These are phyloP conservation scores for Panulirus ornatus DNA, from an alignment of 1,140 invertebrate species.

Conservation along the genomic window DNA sequence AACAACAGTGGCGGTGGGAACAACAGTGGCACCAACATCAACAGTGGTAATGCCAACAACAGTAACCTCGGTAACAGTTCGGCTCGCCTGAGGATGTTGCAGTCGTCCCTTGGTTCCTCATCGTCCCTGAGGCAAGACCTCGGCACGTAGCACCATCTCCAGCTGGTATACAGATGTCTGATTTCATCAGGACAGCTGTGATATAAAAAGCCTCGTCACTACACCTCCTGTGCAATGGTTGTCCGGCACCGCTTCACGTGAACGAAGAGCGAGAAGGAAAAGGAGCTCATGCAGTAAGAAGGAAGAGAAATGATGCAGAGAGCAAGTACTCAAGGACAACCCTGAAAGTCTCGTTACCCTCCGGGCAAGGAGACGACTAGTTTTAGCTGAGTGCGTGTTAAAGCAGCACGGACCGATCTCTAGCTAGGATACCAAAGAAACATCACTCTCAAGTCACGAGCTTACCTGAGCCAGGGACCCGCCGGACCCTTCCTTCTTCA, in stretches of 20 bases:
- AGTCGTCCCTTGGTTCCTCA: slow-evolving; percentile 36
- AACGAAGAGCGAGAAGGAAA: neutral
- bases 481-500: slow-evolving; percentile 45
- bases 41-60: slow-evolving; percentile 34
- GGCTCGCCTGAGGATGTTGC: slow-evolving; percentile 58
- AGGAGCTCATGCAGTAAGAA: neutral
- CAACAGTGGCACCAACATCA: slow-evolving; percentile 2
- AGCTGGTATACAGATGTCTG: neutral
- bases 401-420: slow-evolving; percentile 71
- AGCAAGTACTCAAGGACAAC: slow-evolving; percentile 1
- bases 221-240: slow-evolving; percentile 53
- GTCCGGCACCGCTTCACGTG: no score
- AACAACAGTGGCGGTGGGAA: slow-evolving; percentile 6
- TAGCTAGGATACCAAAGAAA: slow-evolving; percentile 73
- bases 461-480: slow-evolving; percentile 50
- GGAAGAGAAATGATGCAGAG: no score
- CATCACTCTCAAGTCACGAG: slow-evolving; percentile 65
- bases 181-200: slow-evolving; percentile 27
- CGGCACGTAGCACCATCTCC: slow-evolving; percentile 60
- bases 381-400: slow-evolving; percentile 54
- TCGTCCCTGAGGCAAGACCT: slow-evolving; percentile 59
- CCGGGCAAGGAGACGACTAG: slow-evolving; percentile 23
- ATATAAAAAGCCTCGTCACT: slow-evolving; percentile 12
- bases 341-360: slow-evolving; percentile 5
- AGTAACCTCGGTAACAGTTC: slow-evolving; percentile 40